Evolutionary conservation across 2,888 invertebrate species (phyloP), one percentile per base, ranked within the genome.

Genomic region (Notodonta ziczac): DNA sequence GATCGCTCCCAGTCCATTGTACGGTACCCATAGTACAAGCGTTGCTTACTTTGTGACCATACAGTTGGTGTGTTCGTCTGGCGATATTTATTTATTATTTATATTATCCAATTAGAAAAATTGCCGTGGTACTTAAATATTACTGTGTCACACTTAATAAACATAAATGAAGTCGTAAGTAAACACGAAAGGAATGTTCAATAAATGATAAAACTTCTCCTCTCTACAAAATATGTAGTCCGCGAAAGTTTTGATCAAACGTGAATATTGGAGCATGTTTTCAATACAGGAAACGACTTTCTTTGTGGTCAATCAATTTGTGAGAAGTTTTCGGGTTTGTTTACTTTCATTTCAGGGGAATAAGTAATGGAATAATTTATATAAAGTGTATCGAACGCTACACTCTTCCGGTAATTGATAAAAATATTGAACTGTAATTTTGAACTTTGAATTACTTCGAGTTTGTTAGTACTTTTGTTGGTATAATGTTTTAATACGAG

Each of bases 251-350:
- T 50, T 16, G 14, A 50, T 50, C 50, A 50, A 50, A 16, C 50
- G 50, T 50, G 50, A 50, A 50, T 50, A 50, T 50, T 50, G 16
- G 50, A 50, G 50, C 16, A 16, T 16, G 16, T 16, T 16, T 48
- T 50, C 50, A 16, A 50, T 16, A 50, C 50, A 16, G 50, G 50
- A 16, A 50, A 16, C 16, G 50, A 16, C 16, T 7, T 50, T 50
- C 16, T 50, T 16, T 8, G 16, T 50, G 50, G 16, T 10, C 50
- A 50, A 50, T 50, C 50, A 50, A 50, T 50, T 50, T 50, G 16
- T 8, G 16, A 16, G 16, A 16, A 50, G 14, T 50, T 50, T 50
- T 50, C 16, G 16, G 50, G 16, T 16, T 50, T 16, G 50, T 50
- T 50, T 50, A 50, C 50, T 10, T 50, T 9, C 4, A 16, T 50